Conservation (phyloP, 2,113 vertebrate species). For the Cacatua alba region DNA sequence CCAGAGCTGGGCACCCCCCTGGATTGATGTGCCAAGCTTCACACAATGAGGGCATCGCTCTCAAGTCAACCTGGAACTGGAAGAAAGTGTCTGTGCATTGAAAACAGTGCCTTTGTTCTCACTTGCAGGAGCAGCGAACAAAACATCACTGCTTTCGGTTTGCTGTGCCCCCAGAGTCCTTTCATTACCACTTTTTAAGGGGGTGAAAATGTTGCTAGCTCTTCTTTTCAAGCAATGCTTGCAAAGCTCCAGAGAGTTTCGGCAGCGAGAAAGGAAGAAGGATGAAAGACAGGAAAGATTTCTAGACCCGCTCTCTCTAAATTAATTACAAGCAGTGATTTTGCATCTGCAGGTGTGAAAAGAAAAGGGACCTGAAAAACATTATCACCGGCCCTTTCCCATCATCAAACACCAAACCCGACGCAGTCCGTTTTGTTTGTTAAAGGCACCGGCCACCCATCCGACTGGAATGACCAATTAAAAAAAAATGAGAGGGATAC, state of each 20-base stretch:
- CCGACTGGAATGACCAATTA: conserved; percentile 62
- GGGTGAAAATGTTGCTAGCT: conserved; percentile 27
- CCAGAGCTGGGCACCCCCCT: not conserved
- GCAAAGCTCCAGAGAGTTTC: conserved; percentile 3
- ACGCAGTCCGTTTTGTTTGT: not conserved
- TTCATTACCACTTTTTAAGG: conserved; percentile 36
- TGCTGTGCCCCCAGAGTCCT: not conserved
- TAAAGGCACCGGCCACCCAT: conserved; percentile 57
- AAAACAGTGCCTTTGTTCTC: conserved; percentile 42
- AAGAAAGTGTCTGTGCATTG: not conserved
- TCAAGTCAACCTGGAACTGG: conserved; percentile 1
- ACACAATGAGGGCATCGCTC: not conserved
- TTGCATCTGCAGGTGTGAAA: conserved; percentile 4
- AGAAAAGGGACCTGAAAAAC: not conserved
- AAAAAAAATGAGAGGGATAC: not conserved
- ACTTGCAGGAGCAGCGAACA: not conserved
- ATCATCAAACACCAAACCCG: conserved; percentile 30
- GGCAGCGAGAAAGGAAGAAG: not conserved
- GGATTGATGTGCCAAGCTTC: not conserved
- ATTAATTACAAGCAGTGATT: not conserved
- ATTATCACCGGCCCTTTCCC: not conserved
- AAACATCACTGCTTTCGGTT: not conserved
- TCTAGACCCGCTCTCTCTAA: not conserved
- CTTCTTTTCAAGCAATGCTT: conserved; percentile 6
- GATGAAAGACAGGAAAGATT: conserved; percentile 16